These are phyloP conservation scores for Corythoichthys haematopterus DNA, from an alignment of 2,113 vertebrate genomes.

Conservation along the genomic window DNA sequence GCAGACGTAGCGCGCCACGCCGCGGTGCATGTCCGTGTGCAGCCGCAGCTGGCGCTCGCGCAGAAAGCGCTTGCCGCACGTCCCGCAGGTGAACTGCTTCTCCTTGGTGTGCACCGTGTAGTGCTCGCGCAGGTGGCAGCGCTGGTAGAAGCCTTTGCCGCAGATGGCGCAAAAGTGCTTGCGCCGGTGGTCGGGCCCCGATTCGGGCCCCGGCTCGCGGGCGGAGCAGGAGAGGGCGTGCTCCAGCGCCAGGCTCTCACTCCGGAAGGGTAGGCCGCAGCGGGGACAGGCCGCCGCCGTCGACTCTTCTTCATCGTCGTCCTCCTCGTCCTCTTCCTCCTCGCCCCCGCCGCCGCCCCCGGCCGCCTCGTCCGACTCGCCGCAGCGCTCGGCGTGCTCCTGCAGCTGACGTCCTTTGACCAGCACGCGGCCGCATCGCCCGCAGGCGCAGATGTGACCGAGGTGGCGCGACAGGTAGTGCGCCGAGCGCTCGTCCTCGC, in stretches of 20 bases:
- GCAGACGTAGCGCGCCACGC: conserved; percentile 96
- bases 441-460: conserved; percentile 94
- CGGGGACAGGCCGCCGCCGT: conserved; percentile 84
- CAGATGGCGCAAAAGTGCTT: conserved; percentile 97
- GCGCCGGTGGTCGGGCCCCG: conserved; percentile 86
- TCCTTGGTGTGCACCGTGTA: conserved; percentile 98
- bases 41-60: conserved; percentile 92
- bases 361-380: conserved; percentile 84
- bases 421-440: conserved; percentile 91
- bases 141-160: conserved; percentile 96
- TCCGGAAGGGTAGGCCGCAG: conserved; percentile 87
- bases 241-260: conserved; percentile 84
- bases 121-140: conserved; percentile 96
- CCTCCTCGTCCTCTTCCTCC: conserved; percentile 74
- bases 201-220: conserved; percentile 77
- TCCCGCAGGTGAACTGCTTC: conserved; percentile 97
- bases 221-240: conserved; percentile 88
- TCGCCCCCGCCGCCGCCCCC: conserved; percentile 79
- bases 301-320: conserved; percentile 62
- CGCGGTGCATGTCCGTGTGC: conserved; percentile 98
- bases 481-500: conserved; percentile 84
- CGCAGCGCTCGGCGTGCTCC: conserved; percentile 91
- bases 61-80: conserved; percentile 97
- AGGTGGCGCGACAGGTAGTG: conserved; percentile 96
- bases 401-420: conserved; percentile 93